These are phyloP conservation scores for Sphenopsis melanotis DNA, from an alignment of 2,797 vertebrate species.

Conservation along the genomic window DNA sequence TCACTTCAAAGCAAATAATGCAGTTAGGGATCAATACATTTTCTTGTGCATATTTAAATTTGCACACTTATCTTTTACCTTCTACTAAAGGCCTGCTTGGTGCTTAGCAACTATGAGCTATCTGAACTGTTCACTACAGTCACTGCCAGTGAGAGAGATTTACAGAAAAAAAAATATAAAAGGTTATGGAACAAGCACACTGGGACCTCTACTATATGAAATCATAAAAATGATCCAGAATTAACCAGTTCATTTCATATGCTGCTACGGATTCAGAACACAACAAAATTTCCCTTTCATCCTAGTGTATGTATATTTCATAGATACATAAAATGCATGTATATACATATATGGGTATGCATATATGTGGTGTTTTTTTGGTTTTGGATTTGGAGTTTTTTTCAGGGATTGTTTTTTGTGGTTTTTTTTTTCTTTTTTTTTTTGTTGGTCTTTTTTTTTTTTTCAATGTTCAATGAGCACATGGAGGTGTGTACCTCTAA, in stretches of 20 bases:
- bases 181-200: slow-evolving; percentile 7
- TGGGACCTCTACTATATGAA: background rate
- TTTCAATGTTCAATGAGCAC: background rate
- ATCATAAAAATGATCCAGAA: slow-evolving; percentile 12
- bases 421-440: rapidly evolving
- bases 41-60: slow-evolving; percentile 53
- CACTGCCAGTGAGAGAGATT: background rate
- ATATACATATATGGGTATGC: too few species aligned
- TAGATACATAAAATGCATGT: background rate
- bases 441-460: background rate
- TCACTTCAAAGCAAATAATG: background rate
- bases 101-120: slow-evolving; percentile 71
- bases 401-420: background rate
- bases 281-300: background rate
- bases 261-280: background rate
- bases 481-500: background rate
- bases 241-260: background rate
- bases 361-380: rapidly evolving
- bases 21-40: slow-evolving; percentile 41
- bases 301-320: background rate
- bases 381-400: background rate
- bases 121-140: background rate
- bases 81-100: slow-evolving; percentile 34
- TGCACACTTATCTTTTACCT: slow-evolving; percentile 20
- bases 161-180: background rate